Evolutionary conservation across 2,888 invertebrate genomes (phyloP).

Genomic region (Tetheella fluctuosa): DNA sequence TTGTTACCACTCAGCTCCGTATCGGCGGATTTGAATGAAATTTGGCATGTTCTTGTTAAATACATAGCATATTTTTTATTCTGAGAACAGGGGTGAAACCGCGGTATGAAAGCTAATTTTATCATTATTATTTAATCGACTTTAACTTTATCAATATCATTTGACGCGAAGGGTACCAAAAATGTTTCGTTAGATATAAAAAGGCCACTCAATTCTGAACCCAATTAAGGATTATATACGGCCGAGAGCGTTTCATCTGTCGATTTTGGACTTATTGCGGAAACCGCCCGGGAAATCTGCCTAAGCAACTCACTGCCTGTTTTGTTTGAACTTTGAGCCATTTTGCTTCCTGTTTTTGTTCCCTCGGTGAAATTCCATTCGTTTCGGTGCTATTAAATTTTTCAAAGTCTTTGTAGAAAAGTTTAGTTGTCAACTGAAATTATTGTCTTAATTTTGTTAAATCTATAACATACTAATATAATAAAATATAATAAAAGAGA

Average conservation of each 20-base stretch:
- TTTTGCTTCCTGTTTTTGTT: slow-evolving; percentile 1
- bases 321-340: neutral
- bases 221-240: slow-evolving; percentile 11
- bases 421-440: neutral
- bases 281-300: slow-evolving; percentile 11
- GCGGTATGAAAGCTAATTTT: too few species aligned
- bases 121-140: neutral
- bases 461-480: too few species aligned
- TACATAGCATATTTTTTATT: too few species aligned
- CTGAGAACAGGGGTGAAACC: too few species aligned
- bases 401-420: neutral
- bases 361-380: neutral
- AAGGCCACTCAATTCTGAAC: neutral
- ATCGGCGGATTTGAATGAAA: too few species aligned
- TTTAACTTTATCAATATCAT: neutral
- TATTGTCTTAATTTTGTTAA: too few species aligned
- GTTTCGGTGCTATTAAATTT: neutral
- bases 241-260: neutral
- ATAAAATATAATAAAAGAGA: too few species aligned
- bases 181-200: neutral
- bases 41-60: too few species aligned
- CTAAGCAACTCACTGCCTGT: neutral
- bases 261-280: slow-evolving; percentile 11
- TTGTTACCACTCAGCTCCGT: too few species aligned
- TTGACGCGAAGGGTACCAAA: neutral